Evolutionary conservation across 2,797 vertebrate genomes (phyloP), one percentile per base, ranked within the genome.

Genomic region (Cryptoblepharus egeriae): DNA sequence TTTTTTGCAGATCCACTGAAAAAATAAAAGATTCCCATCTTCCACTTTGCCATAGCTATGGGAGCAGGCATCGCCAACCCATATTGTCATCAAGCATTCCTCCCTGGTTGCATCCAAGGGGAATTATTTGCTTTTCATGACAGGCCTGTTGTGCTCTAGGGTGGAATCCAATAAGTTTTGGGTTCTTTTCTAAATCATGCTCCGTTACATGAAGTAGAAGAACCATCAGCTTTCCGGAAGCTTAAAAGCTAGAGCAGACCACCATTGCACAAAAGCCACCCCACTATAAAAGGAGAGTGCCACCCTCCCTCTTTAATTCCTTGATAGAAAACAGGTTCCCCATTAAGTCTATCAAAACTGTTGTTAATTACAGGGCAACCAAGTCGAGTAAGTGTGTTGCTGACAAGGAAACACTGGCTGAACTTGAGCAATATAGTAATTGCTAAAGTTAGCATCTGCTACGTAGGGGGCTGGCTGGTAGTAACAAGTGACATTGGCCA

Each of bases 391-490:
- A 1, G 97, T 96, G 88, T 97, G 97, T 90, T 98, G 98, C 95
- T 99, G 98, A 95, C 98, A 99, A 20, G 98, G 96, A 90, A 99
- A 98, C 89, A 99, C 95, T 7, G 98, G 98, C 96, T 99, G 99
- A 83, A 99, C 97, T 95, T 99, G 98, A 39, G 98, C 98, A 90
- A 99, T 98, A 91, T 99, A 99, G 93, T 99, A 99, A 97, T 99
- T 99, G 96, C 97, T 99, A 95, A 99, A 99, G 96, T 99, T 99
- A 91, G 97, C 97, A 90, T 99, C 98, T 91, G 98, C 97, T 94
- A 99, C 98, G 49, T 99, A 99, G 5, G 99, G 98, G 88, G 99
- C 99, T 3, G 98, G 99, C 93, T 99, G 99, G 96, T 99, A 99
- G 95, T 98, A 99, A 93, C 99, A 99, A 80, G 99, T 99, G 89